phyloP scores from a whole-genome alignment of 2,113 vertebrate genomes.

The Larimichthys polyactis region DNA sequence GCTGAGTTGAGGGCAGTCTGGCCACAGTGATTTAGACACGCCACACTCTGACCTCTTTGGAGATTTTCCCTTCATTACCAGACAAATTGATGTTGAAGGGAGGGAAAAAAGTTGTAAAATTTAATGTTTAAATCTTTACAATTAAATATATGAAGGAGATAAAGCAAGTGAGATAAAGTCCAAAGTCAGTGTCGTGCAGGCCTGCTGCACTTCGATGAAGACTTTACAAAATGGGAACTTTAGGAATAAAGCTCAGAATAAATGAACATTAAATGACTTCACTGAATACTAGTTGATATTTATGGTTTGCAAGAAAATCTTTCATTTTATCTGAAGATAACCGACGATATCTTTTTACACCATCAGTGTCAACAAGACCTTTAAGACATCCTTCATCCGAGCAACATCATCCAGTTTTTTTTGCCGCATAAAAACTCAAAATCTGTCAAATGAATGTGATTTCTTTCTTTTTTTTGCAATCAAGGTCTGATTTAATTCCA shows the following conservation, averaged over 20 bases:
- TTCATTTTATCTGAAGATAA: too few relatives aligned
- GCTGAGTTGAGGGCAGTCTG: conserved; percentile 82
- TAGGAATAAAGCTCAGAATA: not conserved
- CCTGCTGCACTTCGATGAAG: not conserved
- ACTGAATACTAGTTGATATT: not conserved
- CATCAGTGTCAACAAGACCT: not conserved
- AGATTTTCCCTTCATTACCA: conserved; percentile 83
- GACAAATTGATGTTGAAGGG: conserved; percentile 73
- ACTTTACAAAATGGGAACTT: not conserved
- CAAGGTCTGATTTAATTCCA: conserved; percentile 37
- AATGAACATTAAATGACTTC: not conserved
- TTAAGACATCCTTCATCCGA: not conserved
- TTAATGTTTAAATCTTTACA: conserved; percentile 65
- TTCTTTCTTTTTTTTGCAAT: conserved; percentile 12
- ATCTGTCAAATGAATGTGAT: conserved; percentile 2
- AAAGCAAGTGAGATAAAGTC: conserved; percentile 33
- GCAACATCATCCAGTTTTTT: not conserved
- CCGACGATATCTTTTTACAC: not conserved
- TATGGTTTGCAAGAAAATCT: not conserved
- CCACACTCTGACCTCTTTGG: conserved; percentile 77
- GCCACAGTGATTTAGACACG: conserved; percentile 83
- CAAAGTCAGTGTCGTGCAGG: not conserved
- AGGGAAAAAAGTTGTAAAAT: conserved; percentile 62
- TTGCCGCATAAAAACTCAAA: conserved; percentile 9
- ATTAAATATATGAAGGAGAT: conserved; percentile 58